phyloP scores from a whole-genome alignment of 2,113 vertebrate species.

The Labrus mixtus region DNA sequence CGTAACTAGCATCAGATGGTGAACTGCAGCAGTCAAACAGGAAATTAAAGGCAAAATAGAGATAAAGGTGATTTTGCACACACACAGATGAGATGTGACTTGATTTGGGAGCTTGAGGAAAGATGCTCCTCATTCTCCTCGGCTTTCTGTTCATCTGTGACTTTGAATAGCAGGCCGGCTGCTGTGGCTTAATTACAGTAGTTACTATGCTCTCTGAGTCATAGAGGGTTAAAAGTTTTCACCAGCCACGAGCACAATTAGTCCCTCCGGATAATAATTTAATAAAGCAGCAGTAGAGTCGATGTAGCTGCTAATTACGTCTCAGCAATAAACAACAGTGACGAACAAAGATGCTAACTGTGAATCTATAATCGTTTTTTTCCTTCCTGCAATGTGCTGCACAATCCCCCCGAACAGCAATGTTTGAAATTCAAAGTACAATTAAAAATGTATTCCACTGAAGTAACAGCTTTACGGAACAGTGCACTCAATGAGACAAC shows the following conservation, averaged over 20 bases:
- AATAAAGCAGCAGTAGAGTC: constrained; percentile 30
- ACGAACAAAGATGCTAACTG: constrained; percentile 45
- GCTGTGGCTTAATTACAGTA: constrained; percentile 38
- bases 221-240: constrained; percentile 59
- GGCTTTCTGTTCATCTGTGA: constrained; percentile 14
- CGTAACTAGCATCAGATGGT: constrained; percentile 15
- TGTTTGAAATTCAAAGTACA: neutral
- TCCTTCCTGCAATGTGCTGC: constrained; percentile 9
- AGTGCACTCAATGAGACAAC: neutral
- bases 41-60: constrained; percentile 52
- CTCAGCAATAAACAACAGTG: constrained; percentile 26
- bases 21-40: constrained; percentile 34
- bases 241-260: constrained; percentile 38
- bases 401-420: constrained; percentile 2
- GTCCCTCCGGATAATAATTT: constrained; percentile 39
- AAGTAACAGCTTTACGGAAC: constrained; percentile 16
- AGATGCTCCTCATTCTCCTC: constrained; percentile 25
- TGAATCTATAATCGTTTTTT: constrained; percentile 32
- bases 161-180: constrained; percentile 19
- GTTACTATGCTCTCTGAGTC: constrained; percentile 29
- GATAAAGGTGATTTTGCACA: constrained; percentile 37
- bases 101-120: constrained; percentile 37
- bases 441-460: neutral
- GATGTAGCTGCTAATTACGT: constrained; percentile 6
- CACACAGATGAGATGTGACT: constrained; percentile 2